Percentiles rank a stretch among this genome's conserved stretches.
Conservation (phyloP, 1,140 invertebrate species). For the Drosophila nannoptera region DNA sequence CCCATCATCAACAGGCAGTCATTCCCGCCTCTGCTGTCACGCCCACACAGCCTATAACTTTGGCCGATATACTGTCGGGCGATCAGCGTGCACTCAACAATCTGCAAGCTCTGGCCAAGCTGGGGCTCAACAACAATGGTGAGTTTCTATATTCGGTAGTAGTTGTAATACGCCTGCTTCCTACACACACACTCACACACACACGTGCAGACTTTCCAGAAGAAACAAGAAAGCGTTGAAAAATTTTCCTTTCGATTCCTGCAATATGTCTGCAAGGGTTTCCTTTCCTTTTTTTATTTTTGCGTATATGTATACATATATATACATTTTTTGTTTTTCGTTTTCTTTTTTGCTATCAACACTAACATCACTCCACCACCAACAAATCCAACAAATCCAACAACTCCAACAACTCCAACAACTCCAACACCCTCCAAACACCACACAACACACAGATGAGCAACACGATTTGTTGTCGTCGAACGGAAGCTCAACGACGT, state of each 20-base stretch:
- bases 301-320: background rate
- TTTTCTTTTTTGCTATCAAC: constrained; percentile 25
- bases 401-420: constrained; percentile 19
- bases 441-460: constrained; percentile 63
- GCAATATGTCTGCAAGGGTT: background rate
- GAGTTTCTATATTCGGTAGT: constrained; percentile 53
- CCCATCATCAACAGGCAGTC: constrained; percentile 74
- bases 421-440: constrained; percentile 18
- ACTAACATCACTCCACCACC: constrained; percentile 2
- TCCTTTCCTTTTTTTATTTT: too few relatives aligned
- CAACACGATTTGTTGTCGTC: constrained; percentile 76
- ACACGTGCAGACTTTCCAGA: background rate
- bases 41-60: constrained; percentile 81
- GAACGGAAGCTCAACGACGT: constrained; percentile 80
- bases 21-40: constrained; percentile 61
- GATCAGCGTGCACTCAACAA: constrained; percentile 91
- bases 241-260: background rate
- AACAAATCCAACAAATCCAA: constrained; percentile 12
- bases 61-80: constrained; percentile 87
- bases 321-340: background rate
- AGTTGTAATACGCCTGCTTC: constrained; percentile 19
- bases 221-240: background rate
- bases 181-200: background rate
- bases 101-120: constrained; percentile 91
- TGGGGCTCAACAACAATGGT: constrained; percentile 87